These are phyloP conservation scores for Nycteola revayana DNA, from an alignment of 2,888 invertebrate genomes.

Conservation along the genomic window DNA sequence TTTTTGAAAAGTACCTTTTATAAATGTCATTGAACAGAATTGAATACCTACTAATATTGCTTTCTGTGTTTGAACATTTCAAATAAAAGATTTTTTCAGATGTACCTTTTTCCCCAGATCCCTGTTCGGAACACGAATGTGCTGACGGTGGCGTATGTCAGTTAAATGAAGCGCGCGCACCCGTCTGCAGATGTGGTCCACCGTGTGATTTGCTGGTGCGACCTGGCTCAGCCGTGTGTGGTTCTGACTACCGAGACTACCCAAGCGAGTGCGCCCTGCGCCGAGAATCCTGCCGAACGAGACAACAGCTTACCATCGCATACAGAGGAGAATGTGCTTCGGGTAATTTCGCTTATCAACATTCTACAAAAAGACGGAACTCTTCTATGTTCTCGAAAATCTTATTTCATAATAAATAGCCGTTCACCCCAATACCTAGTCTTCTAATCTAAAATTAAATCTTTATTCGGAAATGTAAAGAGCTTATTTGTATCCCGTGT, in stretches of 20 bases:
- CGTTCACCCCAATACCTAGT: conserved; percentile 34
- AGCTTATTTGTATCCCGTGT: conserved; percentile 51
- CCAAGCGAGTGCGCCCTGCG: conserved; percentile 91
- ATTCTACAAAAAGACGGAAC: conserved; percentile 4
- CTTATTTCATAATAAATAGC: conserved; percentile 21
- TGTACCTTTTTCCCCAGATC: conserved; percentile 82
- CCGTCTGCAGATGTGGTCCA: conserved; percentile 91
- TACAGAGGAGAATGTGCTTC: conserved; percentile 92
- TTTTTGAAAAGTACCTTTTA: no score
- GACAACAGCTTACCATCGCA: conserved; percentile 88
- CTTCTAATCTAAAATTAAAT: conserved; percentile 70
- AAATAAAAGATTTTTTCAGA: not conserved
- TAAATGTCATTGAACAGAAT: no score
- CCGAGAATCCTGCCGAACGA: conserved; percentile 89
- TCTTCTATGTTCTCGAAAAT: conserved; percentile 5
- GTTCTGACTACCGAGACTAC: conserved; percentile 90
- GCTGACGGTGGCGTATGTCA: conserved; percentile 91
- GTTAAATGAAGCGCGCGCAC: conserved; percentile 88
- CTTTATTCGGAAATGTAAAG: conserved; percentile 58
- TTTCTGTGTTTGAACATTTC: no score
- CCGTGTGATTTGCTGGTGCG: conserved; percentile 88
- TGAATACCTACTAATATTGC: no score
- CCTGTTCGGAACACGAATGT: conserved; percentile 90
- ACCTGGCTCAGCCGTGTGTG: conserved; percentile 86
- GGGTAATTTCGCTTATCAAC: conserved; percentile 71